Percentiles rank a stretch among this genome's conserved stretches.
Conservation (phyloP, 2,888 invertebrate genomes). For the Ametastegia equiseti region DNA sequence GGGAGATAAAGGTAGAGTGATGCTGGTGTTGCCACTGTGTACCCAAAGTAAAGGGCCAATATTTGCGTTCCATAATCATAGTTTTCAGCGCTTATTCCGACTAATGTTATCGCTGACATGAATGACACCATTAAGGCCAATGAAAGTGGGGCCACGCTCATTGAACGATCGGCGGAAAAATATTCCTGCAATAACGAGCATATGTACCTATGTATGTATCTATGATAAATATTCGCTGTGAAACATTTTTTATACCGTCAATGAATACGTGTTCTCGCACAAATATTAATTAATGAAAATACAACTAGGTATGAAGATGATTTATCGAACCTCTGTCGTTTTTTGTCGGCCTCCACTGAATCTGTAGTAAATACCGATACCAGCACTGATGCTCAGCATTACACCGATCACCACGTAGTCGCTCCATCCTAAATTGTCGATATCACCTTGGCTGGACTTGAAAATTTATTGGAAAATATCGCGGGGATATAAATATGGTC, state of each 20-base stretch:
- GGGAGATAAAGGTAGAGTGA: slow-evolving; percentile 88
- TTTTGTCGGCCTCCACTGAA: slow-evolving; percentile 91
- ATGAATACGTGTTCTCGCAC: too few relatives aligned
- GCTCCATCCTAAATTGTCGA: slow-evolving; percentile 67
- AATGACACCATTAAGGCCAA: slow-evolving; percentile 96
- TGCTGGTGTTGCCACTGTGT: slow-evolving; percentile 87
- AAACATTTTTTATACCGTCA: too few relatives aligned
- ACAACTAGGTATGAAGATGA: too few relatives aligned
- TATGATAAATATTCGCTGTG: too few relatives aligned
- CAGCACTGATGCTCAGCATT: slow-evolving; percentile 85
- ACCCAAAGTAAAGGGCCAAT: slow-evolving; percentile 86
- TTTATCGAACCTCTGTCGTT: slow-evolving; percentile 83
- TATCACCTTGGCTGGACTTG: slow-evolving; percentile 40
- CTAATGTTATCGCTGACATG: slow-evolving; percentile 92
- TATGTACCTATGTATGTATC: too few relatives aligned
- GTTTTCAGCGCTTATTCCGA: slow-evolving; percentile 93
- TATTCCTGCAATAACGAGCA: slow-evolving; percentile 82
- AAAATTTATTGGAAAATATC: background rate
- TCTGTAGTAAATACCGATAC: slow-evolving; percentile 90
- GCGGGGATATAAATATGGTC: background rate
- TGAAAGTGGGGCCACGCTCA: slow-evolving; percentile 89
- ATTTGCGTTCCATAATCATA: slow-evolving; percentile 91
- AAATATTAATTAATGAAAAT: too few relatives aligned
- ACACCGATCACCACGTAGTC: slow-evolving; percentile 88
- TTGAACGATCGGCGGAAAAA: slow-evolving; percentile 88